These are phyloP conservation scores for Thinocorus orbignyianus DNA, from an alignment of 2,113 vertebrate species.

Conservation along the genomic window DNA sequence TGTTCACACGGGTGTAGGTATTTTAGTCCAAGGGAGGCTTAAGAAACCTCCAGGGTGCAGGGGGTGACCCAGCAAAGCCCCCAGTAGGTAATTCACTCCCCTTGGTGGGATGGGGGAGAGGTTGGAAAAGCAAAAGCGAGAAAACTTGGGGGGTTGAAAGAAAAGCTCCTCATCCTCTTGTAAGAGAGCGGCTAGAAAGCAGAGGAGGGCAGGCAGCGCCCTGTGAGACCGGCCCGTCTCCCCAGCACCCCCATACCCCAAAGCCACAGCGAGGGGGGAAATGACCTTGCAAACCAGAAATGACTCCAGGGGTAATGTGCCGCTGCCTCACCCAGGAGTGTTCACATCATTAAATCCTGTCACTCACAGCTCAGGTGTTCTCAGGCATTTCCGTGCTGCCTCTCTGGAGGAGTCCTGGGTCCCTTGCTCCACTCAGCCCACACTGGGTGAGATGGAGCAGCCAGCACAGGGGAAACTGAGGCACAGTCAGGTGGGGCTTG, in stretches of 20 bases:
- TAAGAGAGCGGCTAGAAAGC: neutral
- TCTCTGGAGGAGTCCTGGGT: rapidly evolving
- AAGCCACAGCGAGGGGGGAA: neutral
- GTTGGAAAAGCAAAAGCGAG: neutral
- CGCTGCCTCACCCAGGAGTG: neutral
- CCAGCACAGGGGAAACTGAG: neutral
- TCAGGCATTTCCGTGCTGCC: neutral
- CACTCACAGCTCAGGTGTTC: neutral
- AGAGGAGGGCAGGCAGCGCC: neutral
- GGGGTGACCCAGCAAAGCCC: neutral
- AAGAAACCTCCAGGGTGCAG: neutral
- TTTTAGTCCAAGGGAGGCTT: neutral
- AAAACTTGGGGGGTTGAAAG: neutral
- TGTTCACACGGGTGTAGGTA: neutral
- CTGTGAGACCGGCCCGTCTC: rapidly evolving
- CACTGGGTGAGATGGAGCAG: rapidly evolving
- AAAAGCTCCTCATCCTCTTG: neutral
- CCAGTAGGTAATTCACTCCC: neutral
- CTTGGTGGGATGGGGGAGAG: neutral
- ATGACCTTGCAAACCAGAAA: neutral
- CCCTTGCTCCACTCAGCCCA: neutral
- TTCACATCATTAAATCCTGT: rapidly evolving
- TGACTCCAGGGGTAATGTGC: rapidly evolving
- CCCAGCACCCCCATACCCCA: neutral
- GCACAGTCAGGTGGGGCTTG: neutral